Base-by-base conservation (phyloP, 2,888 invertebrate genomes). In the Watsonalla cultraria region DNA sequence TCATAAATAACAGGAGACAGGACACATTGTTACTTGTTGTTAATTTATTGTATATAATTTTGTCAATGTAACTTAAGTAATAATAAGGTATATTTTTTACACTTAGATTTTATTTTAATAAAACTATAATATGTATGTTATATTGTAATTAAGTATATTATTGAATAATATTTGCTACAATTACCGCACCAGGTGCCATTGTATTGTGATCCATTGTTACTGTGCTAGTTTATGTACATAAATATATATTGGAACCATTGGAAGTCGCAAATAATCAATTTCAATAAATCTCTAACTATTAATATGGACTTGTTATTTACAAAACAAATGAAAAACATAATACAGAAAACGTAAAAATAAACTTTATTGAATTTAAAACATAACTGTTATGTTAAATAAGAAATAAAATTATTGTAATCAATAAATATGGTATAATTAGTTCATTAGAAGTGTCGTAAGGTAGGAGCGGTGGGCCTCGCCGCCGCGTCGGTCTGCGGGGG, bases 301-400 rank as follows among this genome's bases (percentile, higher is more conserved):
- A 47, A 52, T 66, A 66, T 60, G 62, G 53, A 60, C 46, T 51
- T 56, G 11, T 42, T 57, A 61, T 61, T 59, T 62, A 68, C 59
- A 68, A 68, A 78, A 68, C 63, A 73, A 82, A 82, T 77, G 68
- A 82, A 82, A 80, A 80, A 73, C 76, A 75, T 73, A 73, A 77
- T 85, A 84, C 79, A 84, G 76, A 84, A 86, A 87, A 87, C 86
- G 76, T 87, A 84, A 84, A 86, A 86, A 86, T 87, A 87, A 86
- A 86, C 84, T 87, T 87, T 87, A 87, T 86, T 86, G 73, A 79
- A 80, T 81, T 83, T 74, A 73, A 81, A 84, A 86, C 84, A 86
- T 79, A 84, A 85, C 78, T 80, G 67, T 74, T 75, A 71, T 59
- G 72, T 80, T 81, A 76, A 77, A 79, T 74, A 80, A 66, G 72